Percentiles rank a stretch among this genome's conserved stretches.
Conservation (phyloP, 2,797 vertebrate species). For the Limosa lapponica region DNA sequence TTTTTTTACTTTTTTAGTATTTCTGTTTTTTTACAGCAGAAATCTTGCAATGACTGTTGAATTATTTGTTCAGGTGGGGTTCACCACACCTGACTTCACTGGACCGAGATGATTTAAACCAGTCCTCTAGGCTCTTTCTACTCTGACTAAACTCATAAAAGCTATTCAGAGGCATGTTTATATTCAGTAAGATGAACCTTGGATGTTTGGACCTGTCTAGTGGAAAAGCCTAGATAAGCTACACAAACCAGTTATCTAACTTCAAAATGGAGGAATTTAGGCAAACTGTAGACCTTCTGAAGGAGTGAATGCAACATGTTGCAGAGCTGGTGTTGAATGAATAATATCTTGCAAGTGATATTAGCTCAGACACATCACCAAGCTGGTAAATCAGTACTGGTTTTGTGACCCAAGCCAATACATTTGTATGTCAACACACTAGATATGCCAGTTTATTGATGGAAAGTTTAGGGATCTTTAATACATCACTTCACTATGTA, state of each 20-base stretch:
- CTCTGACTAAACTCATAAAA: background rate
- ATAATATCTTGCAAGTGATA: background rate
- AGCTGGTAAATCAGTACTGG: background rate
- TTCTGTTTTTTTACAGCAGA: background rate
- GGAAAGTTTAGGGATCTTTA: background rate
- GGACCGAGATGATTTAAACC: background rate
- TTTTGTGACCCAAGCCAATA: background rate
- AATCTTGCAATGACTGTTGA: background rate
- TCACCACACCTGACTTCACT: background rate
- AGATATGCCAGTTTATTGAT: background rate
- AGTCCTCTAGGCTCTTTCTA: background rate
- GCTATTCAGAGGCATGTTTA: background rate
- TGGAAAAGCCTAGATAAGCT: background rate
- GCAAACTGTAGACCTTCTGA: background rate
- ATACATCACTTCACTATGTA: background rate
- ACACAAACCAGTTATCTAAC: background rate
- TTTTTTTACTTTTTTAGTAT: background rate
- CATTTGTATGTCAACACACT: background rate
- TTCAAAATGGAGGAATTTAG: background rate
- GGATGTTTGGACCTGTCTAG: background rate
- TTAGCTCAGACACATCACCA: background rate
- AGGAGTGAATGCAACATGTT: background rate
- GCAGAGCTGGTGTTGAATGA: background rate
- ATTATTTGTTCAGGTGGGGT: background rate
- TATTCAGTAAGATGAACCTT: background rate